Conservation (phyloP, 2,797 vertebrate species). For the Borostomias antarcticus region DNA sequence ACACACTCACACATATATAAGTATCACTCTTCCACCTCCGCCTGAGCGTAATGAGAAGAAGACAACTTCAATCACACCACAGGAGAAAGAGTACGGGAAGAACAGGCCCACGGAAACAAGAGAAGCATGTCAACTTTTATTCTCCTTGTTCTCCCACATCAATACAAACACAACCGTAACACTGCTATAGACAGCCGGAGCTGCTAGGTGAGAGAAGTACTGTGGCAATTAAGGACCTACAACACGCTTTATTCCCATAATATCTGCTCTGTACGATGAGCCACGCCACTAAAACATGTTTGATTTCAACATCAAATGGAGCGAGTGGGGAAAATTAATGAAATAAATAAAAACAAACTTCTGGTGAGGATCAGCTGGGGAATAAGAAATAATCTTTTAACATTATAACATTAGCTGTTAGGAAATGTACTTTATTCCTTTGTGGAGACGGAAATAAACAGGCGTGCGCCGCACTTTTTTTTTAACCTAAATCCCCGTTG, state of each 20-base stretch:
- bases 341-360: conserved; percentile 38
- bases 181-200: conserved; percentile 65
- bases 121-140: conserved; percentile 80
- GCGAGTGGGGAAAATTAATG: conserved; percentile 34
- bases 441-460: conserved; percentile 79
- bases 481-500: conserved; percentile 78
- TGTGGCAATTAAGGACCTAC: conserved; percentile 82
- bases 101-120: conserved; percentile 37
- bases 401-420: conserved; percentile 79
- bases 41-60: conserved; percentile 81
- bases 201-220: conserved; percentile 69
- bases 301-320: conserved; percentile 76
- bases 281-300: conserved; percentile 75
- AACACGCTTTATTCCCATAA: conserved; percentile 66
- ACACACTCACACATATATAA: conserved; percentile 62
- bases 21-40: conserved; percentile 80
- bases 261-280: conserved; percentile 58
- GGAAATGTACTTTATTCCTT: conserved; percentile 80
- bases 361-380: conserved; percentile 35
- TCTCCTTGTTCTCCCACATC: conserved; percentile 80
- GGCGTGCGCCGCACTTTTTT: conserved; percentile 67
- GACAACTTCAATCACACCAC: conserved; percentile 75
- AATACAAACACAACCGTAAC: conserved; percentile 77
- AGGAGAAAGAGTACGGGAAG: conserved; percentile 38
- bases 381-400: conserved; percentile 68